Evolutionary conservation across 2,797 vertebrate genomes (phyloP).

Genomic region (Pantherophis vulpinus): DNA sequence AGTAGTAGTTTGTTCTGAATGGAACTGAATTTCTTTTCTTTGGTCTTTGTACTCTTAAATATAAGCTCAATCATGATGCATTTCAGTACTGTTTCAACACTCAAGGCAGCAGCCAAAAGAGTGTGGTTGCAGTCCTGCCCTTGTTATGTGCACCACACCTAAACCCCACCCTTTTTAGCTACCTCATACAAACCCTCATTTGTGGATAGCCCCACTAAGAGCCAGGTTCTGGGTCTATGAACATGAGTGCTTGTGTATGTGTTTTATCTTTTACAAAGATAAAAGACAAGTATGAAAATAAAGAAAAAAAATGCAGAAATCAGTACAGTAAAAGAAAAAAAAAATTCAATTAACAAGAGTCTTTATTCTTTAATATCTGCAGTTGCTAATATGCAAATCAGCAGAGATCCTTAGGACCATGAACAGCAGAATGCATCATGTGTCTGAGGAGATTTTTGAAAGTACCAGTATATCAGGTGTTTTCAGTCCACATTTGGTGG

Average conservation of each 20-base stretch:
- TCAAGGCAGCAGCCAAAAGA: too few relatives aligned
- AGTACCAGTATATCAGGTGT: too few relatives aligned
- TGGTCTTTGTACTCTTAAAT: not conserved
- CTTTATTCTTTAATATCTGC: not conserved
- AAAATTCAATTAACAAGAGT: not conserved
- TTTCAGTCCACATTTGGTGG: too few relatives aligned
- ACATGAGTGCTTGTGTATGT: not conserved
- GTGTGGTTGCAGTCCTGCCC: too few relatives aligned
- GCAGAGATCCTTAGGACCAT: not conserved
- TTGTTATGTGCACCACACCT: too few relatives aligned
- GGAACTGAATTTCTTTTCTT: not conserved
- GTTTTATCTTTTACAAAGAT: not conserved
- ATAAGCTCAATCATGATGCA: not conserved
- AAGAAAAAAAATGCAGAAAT: not conserved
- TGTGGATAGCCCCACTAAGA: too few relatives aligned
- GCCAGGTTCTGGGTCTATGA: not conserved
- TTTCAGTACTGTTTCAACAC: not conserved
- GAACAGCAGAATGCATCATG: not conserved
- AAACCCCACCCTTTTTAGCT: too few relatives aligned
- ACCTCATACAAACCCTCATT: too few relatives aligned
- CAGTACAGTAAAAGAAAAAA: not conserved
- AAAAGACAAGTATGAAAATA: not conserved
- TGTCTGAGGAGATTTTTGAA: too few relatives aligned
- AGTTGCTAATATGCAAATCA: not conserved
- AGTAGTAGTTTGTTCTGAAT: too few relatives aligned